phyloP scores from a whole-genome alignment of 2,797 vertebrate species.

The Choloepus didactylus region DNA sequence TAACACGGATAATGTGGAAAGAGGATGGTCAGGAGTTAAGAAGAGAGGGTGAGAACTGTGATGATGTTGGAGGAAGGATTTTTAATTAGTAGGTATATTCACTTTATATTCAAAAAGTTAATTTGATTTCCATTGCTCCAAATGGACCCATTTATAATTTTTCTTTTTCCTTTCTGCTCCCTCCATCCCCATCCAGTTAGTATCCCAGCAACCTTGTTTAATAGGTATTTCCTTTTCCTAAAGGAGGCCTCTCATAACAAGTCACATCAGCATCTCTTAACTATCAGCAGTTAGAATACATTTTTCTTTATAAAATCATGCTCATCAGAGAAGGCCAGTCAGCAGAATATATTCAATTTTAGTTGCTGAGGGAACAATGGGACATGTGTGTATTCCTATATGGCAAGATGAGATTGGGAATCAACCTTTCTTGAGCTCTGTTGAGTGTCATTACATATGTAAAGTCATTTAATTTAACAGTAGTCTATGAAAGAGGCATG shows the following conservation, averaged over 20 bases:
- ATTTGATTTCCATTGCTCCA: conserved; percentile 21
- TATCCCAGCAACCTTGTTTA: conserved; percentile 48
- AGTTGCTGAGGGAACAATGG: neutral
- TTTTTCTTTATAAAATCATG: conserved; percentile 17
- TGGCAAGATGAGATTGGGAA: neutral
- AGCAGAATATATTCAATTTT: neutral
- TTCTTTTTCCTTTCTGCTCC: neutral
- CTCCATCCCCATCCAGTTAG: neutral
- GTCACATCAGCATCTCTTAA: neutral
- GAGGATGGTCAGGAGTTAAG: neutral
- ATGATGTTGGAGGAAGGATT: neutral
- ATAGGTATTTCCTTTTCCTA: conserved; percentile 20
- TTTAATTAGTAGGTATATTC: neutral
- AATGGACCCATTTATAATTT: neutral
- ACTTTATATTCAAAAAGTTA: conserved; percentile 10
- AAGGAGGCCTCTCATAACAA: conserved; percentile 20
- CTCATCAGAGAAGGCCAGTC: neutral
- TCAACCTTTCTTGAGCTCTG: neutral
- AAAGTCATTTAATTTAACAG: conserved; percentile 26
- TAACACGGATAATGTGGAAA: neutral
- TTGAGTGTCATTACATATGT: neutral
- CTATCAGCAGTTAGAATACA: neutral
- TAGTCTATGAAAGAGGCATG: neutral
- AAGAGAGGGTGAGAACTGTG: neutral
- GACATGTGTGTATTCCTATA: neutral